Percentiles rank a stretch among this genome's conserved stretches.
Evolutionary conservation across 2,888 invertebrate species (phyloP).

Genomic region (Notodromas monacha): DNA sequence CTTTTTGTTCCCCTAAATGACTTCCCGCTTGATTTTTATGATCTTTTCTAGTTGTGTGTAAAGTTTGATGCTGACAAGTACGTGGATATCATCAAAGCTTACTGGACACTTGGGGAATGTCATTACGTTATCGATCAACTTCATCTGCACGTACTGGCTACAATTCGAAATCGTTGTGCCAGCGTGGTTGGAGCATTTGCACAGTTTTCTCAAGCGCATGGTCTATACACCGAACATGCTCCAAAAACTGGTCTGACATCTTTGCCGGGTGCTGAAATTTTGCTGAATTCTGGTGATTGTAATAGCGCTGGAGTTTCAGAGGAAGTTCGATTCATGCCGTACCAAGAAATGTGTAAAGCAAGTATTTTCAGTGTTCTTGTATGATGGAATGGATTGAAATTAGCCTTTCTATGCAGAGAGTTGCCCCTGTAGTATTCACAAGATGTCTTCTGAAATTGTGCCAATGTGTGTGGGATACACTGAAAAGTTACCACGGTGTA

Average conservation of each 20-base stretch:
- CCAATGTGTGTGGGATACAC: conserved; percentile 46
- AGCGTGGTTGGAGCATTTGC: conserved; percentile 14
- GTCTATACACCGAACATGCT: too few species aligned
- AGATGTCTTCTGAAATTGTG: conserved; percentile 52
- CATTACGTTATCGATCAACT: conserved; percentile 74
- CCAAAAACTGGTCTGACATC: too few species aligned
- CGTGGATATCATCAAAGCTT: conserved; percentile 50
- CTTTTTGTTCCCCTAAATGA: too few species aligned
- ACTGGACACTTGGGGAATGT: conserved; percentile 55
- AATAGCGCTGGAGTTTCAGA: too few species aligned
- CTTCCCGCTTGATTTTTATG: too few species aligned
- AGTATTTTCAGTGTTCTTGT: conserved; percentile 6
- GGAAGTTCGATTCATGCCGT: conserved; percentile 21
- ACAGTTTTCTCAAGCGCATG: conserved; percentile 12
- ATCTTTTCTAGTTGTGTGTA: conserved; percentile 23
- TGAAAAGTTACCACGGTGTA: conserved; percentile 40
- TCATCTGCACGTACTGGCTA: conserved; percentile 74
- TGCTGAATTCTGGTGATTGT: too few species aligned
- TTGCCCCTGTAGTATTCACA: conserved; percentile 26
- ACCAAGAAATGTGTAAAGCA: conserved; percentile 41
- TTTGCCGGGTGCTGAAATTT: too few species aligned
- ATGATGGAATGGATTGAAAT: not conserved
- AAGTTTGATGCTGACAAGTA: conserved; percentile 47
- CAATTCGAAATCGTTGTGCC: conserved; percentile 28
- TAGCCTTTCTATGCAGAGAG: conserved; percentile 16